Evolutionary conservation across 2,888 invertebrate species (phyloP), one percentile per base, ranked within the genome.

Genomic region (Mythimna ferrago): DNA sequence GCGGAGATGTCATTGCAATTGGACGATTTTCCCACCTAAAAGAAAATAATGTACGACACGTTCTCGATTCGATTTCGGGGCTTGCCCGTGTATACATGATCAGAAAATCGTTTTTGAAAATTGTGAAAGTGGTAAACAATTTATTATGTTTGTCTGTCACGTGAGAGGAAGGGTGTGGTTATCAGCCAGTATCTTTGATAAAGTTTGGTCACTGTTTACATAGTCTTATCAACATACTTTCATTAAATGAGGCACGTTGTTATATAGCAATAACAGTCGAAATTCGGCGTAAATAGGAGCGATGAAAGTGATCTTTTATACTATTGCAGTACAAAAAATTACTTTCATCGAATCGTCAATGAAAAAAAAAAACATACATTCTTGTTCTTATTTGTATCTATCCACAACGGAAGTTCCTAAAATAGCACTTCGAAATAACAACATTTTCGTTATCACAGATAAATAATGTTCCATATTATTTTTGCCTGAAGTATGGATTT

Each of bases 191-290:
- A 91, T 92, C 90, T 81, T 26, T 81, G 92, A 92, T 93, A 92
- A 88, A 80, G 84, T 87, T 86, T 73, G 90, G 91, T 89, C 91
- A 90, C 88, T 90, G 91, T 92, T 92, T 91, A 89, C 88, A 80
- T 78, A 82, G 66, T 72, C 75, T 83, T 90, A 90, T 91, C 86
- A 76, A 67, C 68, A 73, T 65, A 79, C 78, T 83, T 84, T 84
- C 77, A 83, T 80, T 79, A 80, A 64, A 83, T 74, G 78, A 82
- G 68, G 68, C 44, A 64, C 69, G 32, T 57, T 80, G 71, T 79
- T 67, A 66, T 62, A 74, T 11, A 54, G 66, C 21, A 53, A 26
- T 70, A 60, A 62, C 41, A 57, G 56, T 35, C 21, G 2, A 62
- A 77, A 71, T 54, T 66, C 66, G 1, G 32, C 56, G 48, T 21